Evolutionary conservation across 2,113 vertebrate species (phyloP).

Genomic region (Ailuropoda melanoleuca): DNA sequence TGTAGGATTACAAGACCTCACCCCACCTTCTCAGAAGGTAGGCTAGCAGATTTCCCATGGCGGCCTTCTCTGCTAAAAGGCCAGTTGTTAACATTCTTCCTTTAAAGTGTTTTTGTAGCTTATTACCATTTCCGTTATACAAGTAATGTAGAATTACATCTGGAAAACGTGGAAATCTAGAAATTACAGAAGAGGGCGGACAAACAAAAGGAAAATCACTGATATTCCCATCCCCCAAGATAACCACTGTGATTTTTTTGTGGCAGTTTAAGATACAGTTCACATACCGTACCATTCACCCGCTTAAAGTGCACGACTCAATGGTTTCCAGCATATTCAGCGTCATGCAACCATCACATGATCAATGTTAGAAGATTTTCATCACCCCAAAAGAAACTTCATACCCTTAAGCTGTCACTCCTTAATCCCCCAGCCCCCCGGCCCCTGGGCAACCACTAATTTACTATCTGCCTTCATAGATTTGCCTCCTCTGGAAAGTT

Average conservation of each 20-base stretch:
- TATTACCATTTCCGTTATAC: neutral
- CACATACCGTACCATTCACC: neutral
- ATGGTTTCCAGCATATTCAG: neutral
- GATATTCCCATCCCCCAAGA: neutral
- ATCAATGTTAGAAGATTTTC: neutral
- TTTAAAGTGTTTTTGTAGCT: neutral
- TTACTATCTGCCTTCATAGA: neutral
- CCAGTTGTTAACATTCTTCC: neutral
- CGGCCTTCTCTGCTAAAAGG: neutral
- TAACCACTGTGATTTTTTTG: neutral
- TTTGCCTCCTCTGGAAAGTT: neutral
- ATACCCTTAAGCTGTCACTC: neutral
- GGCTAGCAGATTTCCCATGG: no score
- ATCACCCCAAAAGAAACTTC: neutral
- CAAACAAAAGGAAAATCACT: neutral
- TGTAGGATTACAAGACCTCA: neutral
- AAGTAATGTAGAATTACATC: neutral
- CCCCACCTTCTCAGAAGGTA: neutral
- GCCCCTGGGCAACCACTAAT: no score
- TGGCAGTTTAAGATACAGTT: neutral
- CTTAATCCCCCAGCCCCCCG: rapidly evolving
- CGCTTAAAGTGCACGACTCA: neutral
- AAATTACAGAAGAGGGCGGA: neutral
- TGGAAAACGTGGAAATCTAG: neutral
- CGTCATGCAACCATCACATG: rapidly evolving